Evolutionary conservation across 2,113 vertebrate genomes (phyloP), one percentile per base, ranked within the genome.

Genomic region (Galeopterus variegatus): DNA sequence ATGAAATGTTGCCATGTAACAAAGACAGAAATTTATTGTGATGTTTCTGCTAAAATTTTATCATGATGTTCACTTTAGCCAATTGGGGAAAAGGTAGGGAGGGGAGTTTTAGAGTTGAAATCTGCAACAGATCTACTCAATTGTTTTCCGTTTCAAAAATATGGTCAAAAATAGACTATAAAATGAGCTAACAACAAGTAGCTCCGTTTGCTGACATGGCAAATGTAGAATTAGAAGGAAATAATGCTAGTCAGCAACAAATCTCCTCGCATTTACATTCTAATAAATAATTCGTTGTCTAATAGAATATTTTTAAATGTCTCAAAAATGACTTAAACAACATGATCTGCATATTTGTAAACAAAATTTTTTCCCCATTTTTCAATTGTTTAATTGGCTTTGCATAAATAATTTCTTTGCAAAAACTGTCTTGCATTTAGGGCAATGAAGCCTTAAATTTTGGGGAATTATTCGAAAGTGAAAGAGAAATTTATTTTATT

Each of bases 41-140:
- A 89, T 97, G 75, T 69, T 95, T 97, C 56, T 94, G 31, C 77
- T 95, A 77, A 98, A 97, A 96, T 97, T 92, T 62, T 96, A 69
- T 56, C 56, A 76, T 67, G 31, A 82, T 95, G 18, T 86, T 97
- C 36, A 0, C 58, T 94, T 96, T 81, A 97, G 41, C 83, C 65
- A 95, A 1, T 3, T 89, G 80, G 26, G 56, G 67, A 76, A 94
- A 97, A 81, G 77, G 26, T 36, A 95, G 93, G 82, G 21, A 95
- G 93, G 82, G 21, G 3, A 96, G 3, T 58, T 97, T 96, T 92
- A 81, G 80, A 9, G 0, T 92, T 87, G 97, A 92, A 89, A 96
- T 28, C 1, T 97, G 50, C 96, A 83, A 97, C 76, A 84, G 26
- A 33, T 69, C 88, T 82, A 48, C 23, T 56, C 58, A 65, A 31